Conservation (phyloP, 2,888 invertebrate species). For the Mesoligia furuncula region DNA sequence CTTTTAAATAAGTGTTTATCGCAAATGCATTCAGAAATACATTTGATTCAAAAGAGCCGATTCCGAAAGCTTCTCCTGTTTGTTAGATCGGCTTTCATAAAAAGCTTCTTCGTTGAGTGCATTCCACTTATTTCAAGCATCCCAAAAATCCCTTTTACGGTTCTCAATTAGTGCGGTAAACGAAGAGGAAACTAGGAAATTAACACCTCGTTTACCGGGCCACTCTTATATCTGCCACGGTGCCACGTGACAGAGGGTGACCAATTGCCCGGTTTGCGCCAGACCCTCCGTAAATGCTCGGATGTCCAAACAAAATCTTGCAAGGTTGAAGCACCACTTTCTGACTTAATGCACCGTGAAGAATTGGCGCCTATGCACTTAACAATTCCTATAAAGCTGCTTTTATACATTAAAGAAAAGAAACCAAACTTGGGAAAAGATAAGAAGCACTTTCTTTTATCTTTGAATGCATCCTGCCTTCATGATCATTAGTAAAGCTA, state of each 20-base stretch:
- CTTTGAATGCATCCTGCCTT: constrained; percentile 81
- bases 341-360: constrained; percentile 80
- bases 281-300: constrained; percentile 72
- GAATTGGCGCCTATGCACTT: constrained; percentile 73
- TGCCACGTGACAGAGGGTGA: constrained; percentile 81
- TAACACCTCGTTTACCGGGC: constrained; percentile 79
- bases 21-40: constrained; percentile 53
- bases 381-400: constrained; percentile 58
- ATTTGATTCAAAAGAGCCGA: constrained; percentile 28
- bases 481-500: constrained; percentile 84
- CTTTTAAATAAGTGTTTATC: constrained; percentile 65
- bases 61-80: constrained; percentile 43
- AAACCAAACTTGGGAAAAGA: constrained; percentile 71
- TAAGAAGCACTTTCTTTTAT: constrained; percentile 88
- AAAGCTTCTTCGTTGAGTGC: constrained; percentile 53
- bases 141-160: constrained; percentile 64
- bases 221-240: constrained; percentile 65
- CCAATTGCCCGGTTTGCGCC: constrained; percentile 68
- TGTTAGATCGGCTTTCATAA: constrained; percentile 43
- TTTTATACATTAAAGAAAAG: constrained; percentile 60
- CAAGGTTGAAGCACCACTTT: constrained; percentile 77
- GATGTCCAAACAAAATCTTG: constrained; percentile 74
- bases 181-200: constrained; percentile 74
- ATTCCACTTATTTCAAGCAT: constrained; percentile 61
- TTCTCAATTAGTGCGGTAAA: constrained; percentile 72